Evolutionary conservation across 2,113 vertebrate species (phyloP).

Genomic region (Barnardius zonarius): DNA sequence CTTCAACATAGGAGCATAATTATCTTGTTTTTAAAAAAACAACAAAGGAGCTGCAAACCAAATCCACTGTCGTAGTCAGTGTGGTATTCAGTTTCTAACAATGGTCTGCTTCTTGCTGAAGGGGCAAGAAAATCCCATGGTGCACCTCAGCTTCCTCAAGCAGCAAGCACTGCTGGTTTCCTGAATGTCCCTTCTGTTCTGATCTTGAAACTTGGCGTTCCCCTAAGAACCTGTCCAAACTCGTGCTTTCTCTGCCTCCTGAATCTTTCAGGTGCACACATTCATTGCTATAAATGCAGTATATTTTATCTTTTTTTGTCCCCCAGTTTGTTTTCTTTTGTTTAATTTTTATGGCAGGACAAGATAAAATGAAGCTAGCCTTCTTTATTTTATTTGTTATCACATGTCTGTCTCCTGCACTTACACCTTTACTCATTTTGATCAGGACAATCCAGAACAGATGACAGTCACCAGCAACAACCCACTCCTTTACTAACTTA

Average conservation of each 20-base stretch:
- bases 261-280: neutral
- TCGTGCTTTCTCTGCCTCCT: neutral
- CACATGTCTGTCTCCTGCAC: neutral
- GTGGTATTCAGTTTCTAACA: neutral
- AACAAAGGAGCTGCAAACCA: neutral
- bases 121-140: neutral
- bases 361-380: neutral
- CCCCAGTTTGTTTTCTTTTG: neutral
- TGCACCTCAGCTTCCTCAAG: neutral
- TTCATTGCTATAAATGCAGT: neutral
- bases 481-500: neutral
- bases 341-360: neutral
- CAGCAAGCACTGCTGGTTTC: neutral
- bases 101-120: neutral
- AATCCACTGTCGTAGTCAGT: neutral
- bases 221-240: neutral
- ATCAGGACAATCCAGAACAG: neutral
- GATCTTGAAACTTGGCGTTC: neutral
- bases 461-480: neutral
- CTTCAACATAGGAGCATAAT: conserved; percentile 13
- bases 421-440: neutral
- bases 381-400: neutral
- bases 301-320: neutral
- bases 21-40: conserved; percentile 40
- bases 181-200: neutral